Percentiles rank a stretch among this genome's conserved stretches.
Evolutionary conservation across 2,797 vertebrate species (phyloP).

Genomic region (Varecia variegata): DNA sequence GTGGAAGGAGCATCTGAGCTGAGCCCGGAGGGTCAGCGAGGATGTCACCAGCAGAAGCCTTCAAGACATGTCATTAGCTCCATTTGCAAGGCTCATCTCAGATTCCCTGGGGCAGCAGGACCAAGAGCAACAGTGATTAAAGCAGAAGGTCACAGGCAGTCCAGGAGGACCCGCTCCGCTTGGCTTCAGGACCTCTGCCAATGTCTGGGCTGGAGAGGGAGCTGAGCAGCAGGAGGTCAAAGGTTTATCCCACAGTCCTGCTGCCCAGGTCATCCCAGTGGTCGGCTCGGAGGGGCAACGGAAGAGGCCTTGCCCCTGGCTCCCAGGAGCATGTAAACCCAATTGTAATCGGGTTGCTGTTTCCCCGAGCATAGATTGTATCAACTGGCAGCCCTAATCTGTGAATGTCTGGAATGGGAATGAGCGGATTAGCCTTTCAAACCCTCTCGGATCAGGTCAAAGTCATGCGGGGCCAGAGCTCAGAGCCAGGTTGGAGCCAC

Average conservation of each 20-base stretch:
- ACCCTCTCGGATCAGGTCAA: conserved; percentile 68
- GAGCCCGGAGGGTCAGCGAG: not conserved
- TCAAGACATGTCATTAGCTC: not conserved
- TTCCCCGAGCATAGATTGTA: conserved; percentile 71
- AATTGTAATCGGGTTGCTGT: conserved; percentile 61
- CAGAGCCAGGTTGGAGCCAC: conserved; percentile 46
- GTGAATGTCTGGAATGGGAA: conserved; percentile 77
- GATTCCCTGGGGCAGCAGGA: not conserved
- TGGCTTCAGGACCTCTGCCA: not conserved
- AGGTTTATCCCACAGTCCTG: not conserved
- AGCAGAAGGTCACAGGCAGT: not conserved
- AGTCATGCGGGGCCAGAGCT: conserved; percentile 41
- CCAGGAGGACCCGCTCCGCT: not conserved
- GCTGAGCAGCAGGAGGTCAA: not conserved
- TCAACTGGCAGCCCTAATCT: conserved; percentile 74
- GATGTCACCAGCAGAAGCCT: not conserved
- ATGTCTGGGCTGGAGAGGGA: not conserved
- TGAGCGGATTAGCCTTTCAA: conserved; percentile 78
- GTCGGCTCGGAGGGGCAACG: not conserved
- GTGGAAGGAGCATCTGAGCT: not conserved
- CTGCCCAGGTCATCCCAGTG: not conserved
- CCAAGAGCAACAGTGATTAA: conserved; percentile 35
- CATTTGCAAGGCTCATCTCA: conserved; percentile 49
- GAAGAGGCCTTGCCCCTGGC: conserved; percentile 55
- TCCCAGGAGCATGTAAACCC: conserved; percentile 57